Base-by-base conservation (phyloP, 2,797 vertebrate genomes). In the Kryptopterus vitreolus region DNA sequence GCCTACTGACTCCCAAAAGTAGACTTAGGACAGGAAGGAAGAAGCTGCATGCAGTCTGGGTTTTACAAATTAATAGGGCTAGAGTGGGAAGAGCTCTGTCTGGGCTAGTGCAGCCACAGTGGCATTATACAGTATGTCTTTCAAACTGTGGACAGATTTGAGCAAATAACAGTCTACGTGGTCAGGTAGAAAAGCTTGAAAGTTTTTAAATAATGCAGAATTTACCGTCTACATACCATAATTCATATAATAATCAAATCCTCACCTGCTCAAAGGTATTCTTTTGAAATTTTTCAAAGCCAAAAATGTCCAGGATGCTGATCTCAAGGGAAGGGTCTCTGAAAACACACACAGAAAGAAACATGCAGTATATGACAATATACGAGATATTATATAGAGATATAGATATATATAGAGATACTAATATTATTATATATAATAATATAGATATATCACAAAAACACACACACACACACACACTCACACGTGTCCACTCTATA, bases 231-330 rank as follows among this genome's bases (percentile, higher is more conserved):
- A 15, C 22, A 53, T 3, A 61, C 4, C 48, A 35, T 4, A 11
- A 53, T 33, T 15, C 12, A 72, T 15, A 72, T 55, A n/a, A 35
- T n/a, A 33, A 33, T 13, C 29, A 71, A 80, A 13, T 78, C 83
- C 89, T 86, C 88, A 98, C 97, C 94, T 99, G 96, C 87, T 99
- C 97, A 88, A 95, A 98, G 78, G 91, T 92, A 89, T 98, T 99
- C 89, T 90, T 96, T 59, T 95, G 96, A 90, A 97, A 95, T 84
- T 96, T 96, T 91, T 98, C 95, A 92, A 98, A 98, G 69, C 97
- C 97, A 90, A 96, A 98, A 87, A 98, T 93, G 89, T 99, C 97
- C 91, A 99, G 87, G 81, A 99, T 93, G 75, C 93, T 95, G 77
- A 98, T 95, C 90, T 96, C 94, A 87, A 96, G 85, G 0, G 91